These are phyloP conservation scores for Gallinago paraguaiae DNA, from an alignment of 2,113 vertebrate genomes.

Conservation along the genomic window DNA sequence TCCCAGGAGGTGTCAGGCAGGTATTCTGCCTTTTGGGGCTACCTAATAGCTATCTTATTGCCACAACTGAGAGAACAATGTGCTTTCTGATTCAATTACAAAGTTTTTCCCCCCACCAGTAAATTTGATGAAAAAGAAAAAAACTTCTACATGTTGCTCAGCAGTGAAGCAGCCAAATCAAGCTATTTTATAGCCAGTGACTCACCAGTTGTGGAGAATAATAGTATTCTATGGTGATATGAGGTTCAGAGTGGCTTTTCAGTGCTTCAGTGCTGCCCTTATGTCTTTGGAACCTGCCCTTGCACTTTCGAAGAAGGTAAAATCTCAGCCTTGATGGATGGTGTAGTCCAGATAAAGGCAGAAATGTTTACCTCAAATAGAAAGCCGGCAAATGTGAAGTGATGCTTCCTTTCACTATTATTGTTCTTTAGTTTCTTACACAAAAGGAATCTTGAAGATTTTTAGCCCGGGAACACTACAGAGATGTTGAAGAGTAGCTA, in stretches of 20 bases:
- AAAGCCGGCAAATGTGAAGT: not conserved
- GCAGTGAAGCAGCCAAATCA: not conserved
- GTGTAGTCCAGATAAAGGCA: not conserved
- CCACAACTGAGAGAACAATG: not conserved
- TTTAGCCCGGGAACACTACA: not conserved
- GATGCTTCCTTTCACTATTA: not conserved
- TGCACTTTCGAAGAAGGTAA: not conserved
- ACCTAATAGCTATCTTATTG: not conserved
- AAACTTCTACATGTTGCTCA: accelerated
- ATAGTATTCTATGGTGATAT: not conserved
- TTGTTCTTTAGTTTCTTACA: not conserved
- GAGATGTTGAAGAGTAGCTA: not conserved
- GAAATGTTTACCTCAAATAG: not conserved
- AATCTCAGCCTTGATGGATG: not conserved
- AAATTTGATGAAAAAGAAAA: not conserved
- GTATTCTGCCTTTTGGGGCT: not conserved
- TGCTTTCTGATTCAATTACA: not conserved
- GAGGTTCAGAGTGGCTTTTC: not conserved
- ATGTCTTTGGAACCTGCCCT: not conserved
- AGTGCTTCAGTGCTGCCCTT: not conserved
- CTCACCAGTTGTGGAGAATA: not conserved
- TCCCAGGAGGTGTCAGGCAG: not conserved
- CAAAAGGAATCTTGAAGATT: not conserved
- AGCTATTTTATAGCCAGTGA: not conserved
- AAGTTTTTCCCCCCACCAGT: not conserved